These are phyloP conservation scores for Sebastes taczanowskii DNA, from an alignment of 2,797 vertebrate species.

Conservation along the genomic window DNA sequence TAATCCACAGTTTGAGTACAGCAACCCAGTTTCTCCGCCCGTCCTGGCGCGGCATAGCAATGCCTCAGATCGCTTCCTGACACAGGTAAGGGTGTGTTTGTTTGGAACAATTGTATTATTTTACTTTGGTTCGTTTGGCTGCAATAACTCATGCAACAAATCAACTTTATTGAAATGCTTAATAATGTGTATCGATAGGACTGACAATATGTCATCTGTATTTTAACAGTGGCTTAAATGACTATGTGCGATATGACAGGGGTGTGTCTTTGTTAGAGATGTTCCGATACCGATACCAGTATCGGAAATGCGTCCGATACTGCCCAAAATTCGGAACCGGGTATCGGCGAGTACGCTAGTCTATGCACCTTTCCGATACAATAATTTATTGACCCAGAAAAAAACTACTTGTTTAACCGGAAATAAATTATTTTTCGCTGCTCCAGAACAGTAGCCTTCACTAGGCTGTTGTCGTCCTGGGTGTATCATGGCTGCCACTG, in stretches of 20 bases:
- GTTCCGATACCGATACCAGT: no score
- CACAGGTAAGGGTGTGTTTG: constrained; percentile 83
- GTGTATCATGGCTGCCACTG: no score
- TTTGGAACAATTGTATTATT: no score
- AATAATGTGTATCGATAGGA: not conserved
- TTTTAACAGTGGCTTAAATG: not conserved
- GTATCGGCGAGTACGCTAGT: no score
- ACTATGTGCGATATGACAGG: not conserved
- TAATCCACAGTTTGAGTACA: constrained; percentile 94
- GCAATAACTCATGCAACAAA: not conserved
- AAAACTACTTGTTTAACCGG: no score
- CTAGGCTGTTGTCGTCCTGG: no score
- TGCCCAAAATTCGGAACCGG: no score
- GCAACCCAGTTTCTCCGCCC: constrained; percentile 81
- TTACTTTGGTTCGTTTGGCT: not conserved
- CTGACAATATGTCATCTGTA: not conserved
- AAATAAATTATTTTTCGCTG: no score
- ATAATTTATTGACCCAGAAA: no score
- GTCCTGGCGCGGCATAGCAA: constrained; percentile 86
- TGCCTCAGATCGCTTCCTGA: constrained; percentile 91
- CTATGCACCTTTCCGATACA: no score
- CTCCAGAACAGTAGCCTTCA: no score
- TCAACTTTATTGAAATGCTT: not conserved
- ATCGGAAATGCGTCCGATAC: no score
- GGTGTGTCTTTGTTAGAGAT: not conserved